A percentile compares a stretch with the other conserved stretches of the same genome.
Conservation (phyloP, 2,797 vertebrate genomes). For the Rhabdomys pumilio region DNA sequence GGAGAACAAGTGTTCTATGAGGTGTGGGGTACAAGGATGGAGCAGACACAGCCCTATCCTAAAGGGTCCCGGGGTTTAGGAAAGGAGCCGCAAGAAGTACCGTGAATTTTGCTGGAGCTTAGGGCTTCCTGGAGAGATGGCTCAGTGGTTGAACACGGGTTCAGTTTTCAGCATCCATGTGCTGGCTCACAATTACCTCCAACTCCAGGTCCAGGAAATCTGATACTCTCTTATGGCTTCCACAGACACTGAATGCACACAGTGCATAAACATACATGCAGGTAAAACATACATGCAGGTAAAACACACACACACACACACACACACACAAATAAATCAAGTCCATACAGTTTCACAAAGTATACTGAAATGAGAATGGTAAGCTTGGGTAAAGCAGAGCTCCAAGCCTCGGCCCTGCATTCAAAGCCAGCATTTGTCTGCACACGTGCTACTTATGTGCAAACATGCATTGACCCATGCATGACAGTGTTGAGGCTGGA, state of each 20-base stretch:
- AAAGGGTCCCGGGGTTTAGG: not conserved
- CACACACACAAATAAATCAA: not conserved
- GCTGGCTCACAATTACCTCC: not conserved
- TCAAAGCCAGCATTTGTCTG: not conserved
- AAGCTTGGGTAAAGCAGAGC: not conserved
- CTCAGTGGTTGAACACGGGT: not conserved
- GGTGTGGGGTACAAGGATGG: not conserved
- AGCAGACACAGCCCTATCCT: not conserved
- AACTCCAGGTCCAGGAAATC: not conserved
- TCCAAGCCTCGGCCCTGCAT: accelerated
- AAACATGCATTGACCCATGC: not conserved
- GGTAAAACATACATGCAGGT: too few relatives aligned
- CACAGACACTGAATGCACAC: not conserved
- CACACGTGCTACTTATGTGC: not conserved
- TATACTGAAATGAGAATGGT: not conserved
- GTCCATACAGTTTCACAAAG: not conserved
- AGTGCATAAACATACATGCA: not conserved
- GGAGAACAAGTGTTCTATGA: not conserved
- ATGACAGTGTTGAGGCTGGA: not conserved
- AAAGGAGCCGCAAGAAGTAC: not conserved
- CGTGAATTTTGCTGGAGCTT: not conserved
- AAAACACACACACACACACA: not conserved
- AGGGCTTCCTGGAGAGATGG: not conserved
- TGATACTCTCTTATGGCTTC: not conserved
- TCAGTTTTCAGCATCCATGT: not conserved